Evolutionary conservation across 1,140 invertebrate species (phyloP), one percentile per base, ranked within the genome.

Genomic region (Bombus pascuorum): DNA sequence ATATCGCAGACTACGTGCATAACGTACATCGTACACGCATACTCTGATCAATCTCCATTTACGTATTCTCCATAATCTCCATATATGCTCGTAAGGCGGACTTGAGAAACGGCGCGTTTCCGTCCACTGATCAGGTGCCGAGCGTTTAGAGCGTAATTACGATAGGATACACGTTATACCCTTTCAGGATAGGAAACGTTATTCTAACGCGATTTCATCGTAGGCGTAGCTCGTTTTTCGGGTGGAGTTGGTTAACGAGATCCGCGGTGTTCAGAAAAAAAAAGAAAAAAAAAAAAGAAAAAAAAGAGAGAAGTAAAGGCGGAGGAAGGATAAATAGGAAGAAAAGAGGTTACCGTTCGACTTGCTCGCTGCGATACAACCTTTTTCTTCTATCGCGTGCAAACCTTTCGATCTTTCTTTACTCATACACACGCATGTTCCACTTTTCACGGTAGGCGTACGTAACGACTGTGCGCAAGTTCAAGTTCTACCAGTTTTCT

Each of bases 401-500:
- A 22, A 42, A 78, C 39, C 28, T 42, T 42, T 42, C 25, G n/a
- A 65, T 62, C 57, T 62, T 37, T 32, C 28, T 6, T 62, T 12
- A 25, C 76, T 12, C n/a, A 34, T 62, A 25, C 28, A 18, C n/a
- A 12, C 8, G 62, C 70, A 22, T 0, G 80, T 12, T 53, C n/a
- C 10, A 47, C 44, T 70, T 18, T 22, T 71, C 68, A 5, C 68
- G 34, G 34, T 12, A 71, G 22, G 32, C 34, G 34, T 71, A 39
- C n/a, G 4, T 5, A 32, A 66, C 12, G 9, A 34, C 13, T 18
- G 39, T 25, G 28, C 28, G 25, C 22, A 10, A 74, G 47, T 18
- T 74, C 53, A 37, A 18, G 80, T 62, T 42, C 62, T 75, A 77
- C 81, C 81, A 42, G 74, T 83, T 70, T 34, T 10, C 39, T 10